Evolutionary conservation across 2,888 invertebrate genomes (phyloP).

Genomic region (Caenorhabditis doughertyi): DNA sequence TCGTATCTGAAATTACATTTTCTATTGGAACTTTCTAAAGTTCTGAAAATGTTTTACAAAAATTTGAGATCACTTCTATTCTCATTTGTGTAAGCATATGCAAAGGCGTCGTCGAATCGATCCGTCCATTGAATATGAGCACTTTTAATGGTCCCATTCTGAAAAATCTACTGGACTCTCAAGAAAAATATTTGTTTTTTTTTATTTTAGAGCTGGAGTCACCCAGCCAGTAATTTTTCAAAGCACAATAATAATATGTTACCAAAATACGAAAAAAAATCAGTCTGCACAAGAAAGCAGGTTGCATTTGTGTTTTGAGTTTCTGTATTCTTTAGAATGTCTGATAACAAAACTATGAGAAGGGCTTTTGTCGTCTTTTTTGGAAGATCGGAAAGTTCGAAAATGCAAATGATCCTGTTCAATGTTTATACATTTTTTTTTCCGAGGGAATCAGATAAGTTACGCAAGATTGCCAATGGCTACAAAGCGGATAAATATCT

Average conservation of each 20-base stretch:
- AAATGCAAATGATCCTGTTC: no score
- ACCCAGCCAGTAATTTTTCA: no score
- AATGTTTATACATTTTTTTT: no score
- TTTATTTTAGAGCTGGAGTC: background rate
- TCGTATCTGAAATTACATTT: conserved; percentile 40
- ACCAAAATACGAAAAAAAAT: no score
- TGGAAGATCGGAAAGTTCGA: no score
- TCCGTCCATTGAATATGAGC: conserved; percentile 58
- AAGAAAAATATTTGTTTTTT: no score
- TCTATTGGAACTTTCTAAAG: background rate
- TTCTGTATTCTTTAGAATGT: no score
- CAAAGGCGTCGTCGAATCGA: conserved; percentile 54
- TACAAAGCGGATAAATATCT: background rate
- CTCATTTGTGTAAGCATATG: conserved; percentile 46
- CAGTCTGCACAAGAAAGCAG: no score
- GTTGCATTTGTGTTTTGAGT: no score
- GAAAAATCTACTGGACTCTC: background rate
- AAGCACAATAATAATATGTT: no score
- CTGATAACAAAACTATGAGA: no score
- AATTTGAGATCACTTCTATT: conserved; percentile 45
- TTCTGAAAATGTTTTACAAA: background rate
- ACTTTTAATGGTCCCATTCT: conserved; percentile 57
- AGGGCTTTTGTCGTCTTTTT: no score
- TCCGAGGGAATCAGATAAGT: background rate
- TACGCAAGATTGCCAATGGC: background rate